phyloP scores from a whole-genome alignment of 2,888 invertebrate genomes.

The Cyclophora punctaria region DNA sequence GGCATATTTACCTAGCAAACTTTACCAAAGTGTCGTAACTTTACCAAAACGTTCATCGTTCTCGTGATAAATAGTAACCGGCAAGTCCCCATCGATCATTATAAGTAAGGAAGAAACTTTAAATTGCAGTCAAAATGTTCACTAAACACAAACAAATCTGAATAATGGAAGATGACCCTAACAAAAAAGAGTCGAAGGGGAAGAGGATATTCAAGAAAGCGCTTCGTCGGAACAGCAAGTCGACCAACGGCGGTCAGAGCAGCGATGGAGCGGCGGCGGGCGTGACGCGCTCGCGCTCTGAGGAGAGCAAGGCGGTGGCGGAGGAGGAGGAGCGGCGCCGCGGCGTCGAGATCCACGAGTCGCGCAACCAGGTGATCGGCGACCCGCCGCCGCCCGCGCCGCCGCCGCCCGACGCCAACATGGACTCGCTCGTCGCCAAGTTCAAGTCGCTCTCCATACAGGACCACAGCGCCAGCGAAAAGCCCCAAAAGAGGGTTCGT shows the following conservation, averaged over 20 bases:
- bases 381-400: conserved; percentile 23
- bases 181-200: conserved; percentile 66
- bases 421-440: conserved; percentile 20
- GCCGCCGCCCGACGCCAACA: conserved; percentile 14
- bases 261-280: conserved; percentile 33
- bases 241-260: conserved; percentile 45
- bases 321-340: conserved; percentile 11
- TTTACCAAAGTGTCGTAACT: conserved; percentile 30
- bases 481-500: conserved; percentile 54
- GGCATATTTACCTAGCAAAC: conserved; percentile 40
- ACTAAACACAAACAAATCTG: conserved; percentile 31
- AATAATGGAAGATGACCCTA: conserved; percentile 72
- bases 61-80: not conserved
- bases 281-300: conserved; percentile 39
- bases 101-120: conserved; percentile 12
- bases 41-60: too few relatives aligned
- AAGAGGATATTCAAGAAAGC: conserved; percentile 65
- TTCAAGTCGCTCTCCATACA: conserved; percentile 15
- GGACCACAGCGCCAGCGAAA: conserved; percentile 34
- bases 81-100: too few relatives aligned
- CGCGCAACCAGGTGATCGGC: conserved; percentile 35
- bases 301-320: too few relatives aligned
- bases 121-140: conserved; percentile 56
- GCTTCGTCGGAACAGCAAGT: conserved; percentile 56
- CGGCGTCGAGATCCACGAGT: conserved; percentile 44